Evolutionary conservation across 2,797 vertebrate species (phyloP).

Genomic region (Oophaga sylvatica): DNA sequence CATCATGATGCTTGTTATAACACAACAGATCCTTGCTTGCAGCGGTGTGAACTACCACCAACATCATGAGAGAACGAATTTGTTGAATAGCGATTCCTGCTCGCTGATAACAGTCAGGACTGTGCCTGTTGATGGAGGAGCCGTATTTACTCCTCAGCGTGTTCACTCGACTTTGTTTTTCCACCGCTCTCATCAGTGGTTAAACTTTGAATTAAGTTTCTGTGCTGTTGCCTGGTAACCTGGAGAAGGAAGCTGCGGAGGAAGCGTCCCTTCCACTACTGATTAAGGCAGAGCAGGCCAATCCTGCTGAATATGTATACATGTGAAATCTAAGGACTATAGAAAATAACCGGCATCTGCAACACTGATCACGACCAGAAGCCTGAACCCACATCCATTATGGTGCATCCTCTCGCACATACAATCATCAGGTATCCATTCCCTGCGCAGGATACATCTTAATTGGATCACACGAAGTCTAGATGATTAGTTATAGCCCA

Average conservation of each 20-base stretch:
- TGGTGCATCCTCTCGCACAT: too few relatives aligned
- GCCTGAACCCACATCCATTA: not conserved
- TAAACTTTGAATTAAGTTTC: slow-evolving; percentile 46
- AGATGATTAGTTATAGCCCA: too few relatives aligned
- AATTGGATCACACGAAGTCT: too few relatives aligned
- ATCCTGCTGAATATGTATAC: slow-evolving; percentile 34
- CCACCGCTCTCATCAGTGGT: not conserved
- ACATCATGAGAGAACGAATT: not conserved
- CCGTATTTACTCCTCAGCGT: slow-evolving; percentile 7
- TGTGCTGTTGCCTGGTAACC: slow-evolving; percentile 48
- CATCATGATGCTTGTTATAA: not conserved
- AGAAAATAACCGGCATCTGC: not conserved
- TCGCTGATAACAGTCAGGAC: not conserved
- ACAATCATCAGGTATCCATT: too few relatives aligned
- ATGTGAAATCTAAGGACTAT: not conserved
- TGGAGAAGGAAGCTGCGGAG: not conserved
- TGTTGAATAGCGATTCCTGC: too few relatives aligned
- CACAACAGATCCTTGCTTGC: not conserved
- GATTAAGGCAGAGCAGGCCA: not conserved
- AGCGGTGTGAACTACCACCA: not conserved
- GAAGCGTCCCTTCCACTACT: not conserved
- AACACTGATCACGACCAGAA: too few relatives aligned
- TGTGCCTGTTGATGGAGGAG: not conserved
- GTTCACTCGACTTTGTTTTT: slow-evolving; percentile 27
- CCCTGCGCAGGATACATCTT: too few relatives aligned